A percentile compares a stretch with the other conserved stretches of the same genome.
phyloP scores from a whole-genome alignment of 2,797 vertebrate species.

The Rhyacichthys aspro region DNA sequence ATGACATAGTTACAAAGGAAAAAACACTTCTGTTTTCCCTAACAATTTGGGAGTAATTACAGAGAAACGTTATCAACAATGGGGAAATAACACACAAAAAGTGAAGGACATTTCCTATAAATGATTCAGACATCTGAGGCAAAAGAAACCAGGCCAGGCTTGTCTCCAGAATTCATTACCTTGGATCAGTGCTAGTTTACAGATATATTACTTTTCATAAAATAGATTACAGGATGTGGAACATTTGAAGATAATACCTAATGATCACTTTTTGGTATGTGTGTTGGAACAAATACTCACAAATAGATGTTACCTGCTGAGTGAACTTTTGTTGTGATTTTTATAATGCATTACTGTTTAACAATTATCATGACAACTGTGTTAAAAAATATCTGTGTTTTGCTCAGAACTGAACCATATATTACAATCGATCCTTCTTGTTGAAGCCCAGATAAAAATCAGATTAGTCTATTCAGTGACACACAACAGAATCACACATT shows the following conservation, averaged over 20 bases:
- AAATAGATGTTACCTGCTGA: no score
- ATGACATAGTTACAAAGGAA: not conserved
- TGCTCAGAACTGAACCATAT: not conserved
- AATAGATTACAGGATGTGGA: not conserved
- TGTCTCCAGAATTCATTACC: not conserved
- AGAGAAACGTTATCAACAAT: conserved; percentile 7
- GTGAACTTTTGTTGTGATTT: not conserved
- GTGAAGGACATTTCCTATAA: conserved; percentile 6
- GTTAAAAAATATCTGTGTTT: not conserved
- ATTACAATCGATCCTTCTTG: not conserved
- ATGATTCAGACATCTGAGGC: not conserved
- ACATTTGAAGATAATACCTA: not conserved
- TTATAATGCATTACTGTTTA: not conserved
- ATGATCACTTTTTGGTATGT: no score
- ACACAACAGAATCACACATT: not conserved
- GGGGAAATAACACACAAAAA: conserved; percentile 5
- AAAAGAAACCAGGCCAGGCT: conserved; percentile 9
- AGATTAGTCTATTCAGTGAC: not conserved
- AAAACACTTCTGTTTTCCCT: not conserved
- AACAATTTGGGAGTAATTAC: conserved; percentile 18
- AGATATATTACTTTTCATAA: not conserved
- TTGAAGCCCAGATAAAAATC: not conserved
- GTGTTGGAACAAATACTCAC: not conserved
- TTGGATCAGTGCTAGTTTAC: not conserved
- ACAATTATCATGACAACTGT: conserved; percentile 1